Percentiles rank a stretch among this genome's conserved stretches.
These are phyloP conservation scores for Micrasema longulum DNA, from an alignment of 1,140 invertebrate species.

Conservation along the genomic window DNA sequence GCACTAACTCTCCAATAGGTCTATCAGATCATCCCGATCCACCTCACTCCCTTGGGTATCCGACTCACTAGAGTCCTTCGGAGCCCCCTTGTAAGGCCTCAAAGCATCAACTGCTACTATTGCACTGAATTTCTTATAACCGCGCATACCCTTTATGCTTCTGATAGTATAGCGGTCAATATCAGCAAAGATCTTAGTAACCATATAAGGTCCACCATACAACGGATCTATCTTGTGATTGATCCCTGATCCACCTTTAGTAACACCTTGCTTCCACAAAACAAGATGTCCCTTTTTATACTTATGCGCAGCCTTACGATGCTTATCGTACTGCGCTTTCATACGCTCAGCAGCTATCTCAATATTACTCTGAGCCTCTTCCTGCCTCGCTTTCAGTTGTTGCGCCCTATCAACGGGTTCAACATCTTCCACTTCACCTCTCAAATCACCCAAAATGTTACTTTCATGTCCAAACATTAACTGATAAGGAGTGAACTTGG, in stretches of 20 bases:
- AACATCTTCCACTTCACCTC: background rate
- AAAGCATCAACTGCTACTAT: background rate
- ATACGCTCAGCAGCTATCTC: background rate
- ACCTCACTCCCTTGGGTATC: constrained; percentile 2
- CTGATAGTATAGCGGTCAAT: background rate
- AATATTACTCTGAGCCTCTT: background rate
- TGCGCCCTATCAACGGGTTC: background rate
- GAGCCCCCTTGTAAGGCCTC: background rate
- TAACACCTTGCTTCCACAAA: background rate
- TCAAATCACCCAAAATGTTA: background rate
- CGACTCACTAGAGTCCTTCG: background rate
- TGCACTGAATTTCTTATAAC: background rate
- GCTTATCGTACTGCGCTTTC: constrained; percentile 6
- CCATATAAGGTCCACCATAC: constrained; percentile 1
- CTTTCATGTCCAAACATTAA: constrained; percentile 7
- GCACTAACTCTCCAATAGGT: background rate
- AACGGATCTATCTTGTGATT: background rate
- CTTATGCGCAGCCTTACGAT: background rate
- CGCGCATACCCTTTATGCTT: background rate
- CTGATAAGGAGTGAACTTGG: background rate
- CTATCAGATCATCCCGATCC: constrained; percentile 8
- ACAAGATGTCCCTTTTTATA: background rate
- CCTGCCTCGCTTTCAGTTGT: background rate
- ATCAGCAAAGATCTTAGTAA: background rate
- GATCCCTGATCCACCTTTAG: background rate